Conservation (phyloP, 2,113 vertebrate genomes). For the Callipepla squamata region DNA sequence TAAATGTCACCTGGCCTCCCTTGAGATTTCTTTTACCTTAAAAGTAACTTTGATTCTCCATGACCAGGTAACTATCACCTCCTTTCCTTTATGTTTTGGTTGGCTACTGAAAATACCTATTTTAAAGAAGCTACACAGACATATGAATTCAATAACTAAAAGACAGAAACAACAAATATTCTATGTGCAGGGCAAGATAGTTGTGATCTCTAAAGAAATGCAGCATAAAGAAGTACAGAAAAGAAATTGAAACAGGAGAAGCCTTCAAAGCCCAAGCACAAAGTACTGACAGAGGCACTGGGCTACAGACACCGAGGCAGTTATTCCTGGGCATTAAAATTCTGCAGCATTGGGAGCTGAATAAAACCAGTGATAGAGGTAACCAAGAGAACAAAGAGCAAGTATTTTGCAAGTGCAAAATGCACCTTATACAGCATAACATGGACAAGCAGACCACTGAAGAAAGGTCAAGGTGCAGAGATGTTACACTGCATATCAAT, state of each 20-base stretch:
- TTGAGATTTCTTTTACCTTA: background rate
- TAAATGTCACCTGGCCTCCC: background rate
- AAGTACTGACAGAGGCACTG: background rate
- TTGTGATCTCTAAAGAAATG: background rate
- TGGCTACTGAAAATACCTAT: background rate
- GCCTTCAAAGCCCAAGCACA: background rate
- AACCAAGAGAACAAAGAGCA: background rate
- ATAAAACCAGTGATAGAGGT: background rate
- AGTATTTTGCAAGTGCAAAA: background rate
- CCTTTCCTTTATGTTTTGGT: background rate
- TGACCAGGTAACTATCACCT: background rate
- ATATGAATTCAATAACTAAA: background rate
- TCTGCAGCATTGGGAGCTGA: rapidly evolving
- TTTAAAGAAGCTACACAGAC: background rate
- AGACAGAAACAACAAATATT: background rate
- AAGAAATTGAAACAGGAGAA: background rate
- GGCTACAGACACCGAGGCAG: background rate
- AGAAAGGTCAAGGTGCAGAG: background rate
- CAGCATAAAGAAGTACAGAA: background rate
- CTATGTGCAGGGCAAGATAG: background rate
- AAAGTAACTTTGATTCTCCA: background rate
- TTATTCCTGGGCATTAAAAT: background rate
- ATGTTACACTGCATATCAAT: background rate
- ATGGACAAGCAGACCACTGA: background rate
- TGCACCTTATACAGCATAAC: background rate